Conservation (phyloP, 2,113 vertebrate genomes). For the Lycaon pictus region DNA sequence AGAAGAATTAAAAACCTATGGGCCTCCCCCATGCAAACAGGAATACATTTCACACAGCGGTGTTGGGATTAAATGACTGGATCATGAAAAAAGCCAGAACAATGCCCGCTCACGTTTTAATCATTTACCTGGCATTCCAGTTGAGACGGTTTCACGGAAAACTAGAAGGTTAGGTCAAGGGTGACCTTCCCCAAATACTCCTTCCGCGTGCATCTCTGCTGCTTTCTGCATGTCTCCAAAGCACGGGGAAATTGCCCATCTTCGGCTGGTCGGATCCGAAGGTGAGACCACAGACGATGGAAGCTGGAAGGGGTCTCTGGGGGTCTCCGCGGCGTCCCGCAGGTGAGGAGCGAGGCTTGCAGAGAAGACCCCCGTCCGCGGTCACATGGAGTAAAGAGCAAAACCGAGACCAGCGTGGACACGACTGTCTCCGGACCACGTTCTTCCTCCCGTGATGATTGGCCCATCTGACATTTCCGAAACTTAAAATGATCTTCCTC, state of each 20-base stretch:
- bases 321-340: not conserved
- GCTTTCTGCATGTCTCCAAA: not conserved
- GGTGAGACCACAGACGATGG: not conserved
- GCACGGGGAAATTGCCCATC: not conserved
- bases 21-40: slow-evolving; percentile 81
- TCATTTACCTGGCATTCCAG: slow-evolving; percentile 80
- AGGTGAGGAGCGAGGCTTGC: not conserved
- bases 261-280: not conserved
- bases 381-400: not conserved
- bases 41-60: slow-evolving; percentile 71
- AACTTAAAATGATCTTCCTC: not conserved
- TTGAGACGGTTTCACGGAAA: slow-evolving; percentile 25
- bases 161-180: not conserved
- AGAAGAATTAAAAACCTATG: slow-evolving; percentile 79
- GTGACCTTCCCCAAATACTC: not conserved
- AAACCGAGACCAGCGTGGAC: fast-evolving
- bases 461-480: not conserved
- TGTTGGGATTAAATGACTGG: slow-evolving; percentile 82
- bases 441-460: not conserved
- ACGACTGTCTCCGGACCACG: fast-evolving
- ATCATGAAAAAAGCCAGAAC: slow-evolving; percentile 69
- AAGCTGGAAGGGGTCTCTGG: not conserved
- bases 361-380: too few relatives aligned
- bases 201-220: not conserved
- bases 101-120: slow-evolving; percentile 75